Evolutionary conservation across 2,113 vertebrate genomes (phyloP).

Genomic region (Seriola quinqueradiata): DNA sequence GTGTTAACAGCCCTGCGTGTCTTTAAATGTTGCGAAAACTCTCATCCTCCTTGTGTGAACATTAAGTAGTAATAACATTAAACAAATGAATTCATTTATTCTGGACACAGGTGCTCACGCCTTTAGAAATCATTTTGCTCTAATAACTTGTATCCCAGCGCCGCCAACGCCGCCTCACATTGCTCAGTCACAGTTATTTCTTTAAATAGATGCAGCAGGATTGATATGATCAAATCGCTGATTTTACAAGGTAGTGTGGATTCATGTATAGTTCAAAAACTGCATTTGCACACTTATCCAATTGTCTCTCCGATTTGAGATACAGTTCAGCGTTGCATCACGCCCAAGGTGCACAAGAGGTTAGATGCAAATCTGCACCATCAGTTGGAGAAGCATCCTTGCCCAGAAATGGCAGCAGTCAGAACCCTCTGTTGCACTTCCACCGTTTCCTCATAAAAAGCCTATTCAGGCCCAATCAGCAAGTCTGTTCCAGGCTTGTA

Average conservation of each 20-base stretch:
- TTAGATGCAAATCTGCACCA: slow-evolving; percentile 62
- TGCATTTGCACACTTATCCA: slow-evolving; percentile 31
- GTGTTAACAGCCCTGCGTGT: not conserved
- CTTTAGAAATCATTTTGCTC: slow-evolving; percentile 51
- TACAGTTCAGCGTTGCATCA: slow-evolving; percentile 26
- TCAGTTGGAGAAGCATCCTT: slow-evolving; percentile 37
- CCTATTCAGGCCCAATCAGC: slow-evolving; percentile 72
- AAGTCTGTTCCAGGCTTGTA: slow-evolving; percentile 65
- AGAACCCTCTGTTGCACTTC: slow-evolving; percentile 55
- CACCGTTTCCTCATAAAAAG: slow-evolving; percentile 62
- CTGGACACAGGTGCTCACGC: slow-evolving; percentile 40
- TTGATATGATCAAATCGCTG: slow-evolving; percentile 35
- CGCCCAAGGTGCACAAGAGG: slow-evolving; percentile 18
- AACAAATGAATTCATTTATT: slow-evolving; percentile 42
- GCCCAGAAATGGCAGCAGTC: slow-evolving; percentile 60
- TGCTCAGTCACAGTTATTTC: slow-evolving; percentile 8
- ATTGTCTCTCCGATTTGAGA: slow-evolving; percentile 35
- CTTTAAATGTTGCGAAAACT: slow-evolving; percentile 20
- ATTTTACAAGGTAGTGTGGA: slow-evolving; percentile 50
- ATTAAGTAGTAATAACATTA: slow-evolving; percentile 40
- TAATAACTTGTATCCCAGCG: slow-evolving; percentile 47
- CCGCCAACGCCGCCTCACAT: not conserved
- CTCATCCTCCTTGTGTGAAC: slow-evolving; percentile 24
- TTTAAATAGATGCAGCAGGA: slow-evolving; percentile 24
- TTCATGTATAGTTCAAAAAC: slow-evolving; percentile 53